Base-by-base conservation (phyloP, 2,113 vertebrate genomes). In the Plestiodon gilberti region DNA sequence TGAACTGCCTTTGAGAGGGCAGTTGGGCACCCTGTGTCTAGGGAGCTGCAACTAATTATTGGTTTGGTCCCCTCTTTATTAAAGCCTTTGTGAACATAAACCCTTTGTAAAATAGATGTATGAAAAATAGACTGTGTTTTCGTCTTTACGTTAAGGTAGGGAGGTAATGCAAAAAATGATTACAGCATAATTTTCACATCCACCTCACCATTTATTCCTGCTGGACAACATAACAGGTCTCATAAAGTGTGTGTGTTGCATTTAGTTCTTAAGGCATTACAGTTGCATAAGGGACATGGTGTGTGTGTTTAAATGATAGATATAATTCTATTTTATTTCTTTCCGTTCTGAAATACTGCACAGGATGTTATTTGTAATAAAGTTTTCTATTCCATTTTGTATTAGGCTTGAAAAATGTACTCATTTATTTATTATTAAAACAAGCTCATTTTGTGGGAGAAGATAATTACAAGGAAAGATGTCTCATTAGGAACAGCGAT, bases 381-480 rank as follows among this genome's bases (percentile, higher is more conserved):
- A 76, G 86, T 94, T 92, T 92, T 93, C 28, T 91, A 59, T 89
- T 94, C 55, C 55, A 2, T 87, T 94, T 82, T 90, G 86, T 91
- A 92, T 79, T 91, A 94, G 93, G 83, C 55, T 91, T 91, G 43
- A 83, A 93, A 90, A 93, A 91, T 91, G 18, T 73, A 84, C 64
- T 73, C 89, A 76, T 94, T 94, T 92, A 77, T 94, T 94, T 93
- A 81, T 88, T 90, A 80, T 93, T 93, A 93, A 94, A 80, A 85
- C 75, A 88, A 91, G 85, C 80, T 90, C 1, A 67, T 94, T 93
- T 28, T 92, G 62, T 89, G 74, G 85, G 90, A 83, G 92, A 74
- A 92, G 94, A 82, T 90, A 93, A 93, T 94, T 95, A 83, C 59
- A 90, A 30, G 84, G 83, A 90, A 93, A 69, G 59, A 73, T 89